Evolutionary conservation across 2,888 invertebrate species (phyloP).

Genomic region (Rhingia rostrata): DNA sequence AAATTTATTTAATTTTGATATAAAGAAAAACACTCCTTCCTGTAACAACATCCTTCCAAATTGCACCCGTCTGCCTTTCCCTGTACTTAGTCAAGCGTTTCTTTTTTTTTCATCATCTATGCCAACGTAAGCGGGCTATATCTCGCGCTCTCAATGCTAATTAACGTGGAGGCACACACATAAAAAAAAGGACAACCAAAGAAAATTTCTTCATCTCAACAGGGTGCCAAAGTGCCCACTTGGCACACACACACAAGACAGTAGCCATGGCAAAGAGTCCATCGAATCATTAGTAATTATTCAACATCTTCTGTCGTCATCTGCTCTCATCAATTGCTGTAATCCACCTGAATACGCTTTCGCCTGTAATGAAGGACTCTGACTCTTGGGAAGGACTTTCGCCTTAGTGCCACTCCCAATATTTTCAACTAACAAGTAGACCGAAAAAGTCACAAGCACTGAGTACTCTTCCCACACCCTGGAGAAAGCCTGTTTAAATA

Average conservation of each 20-base stretch:
- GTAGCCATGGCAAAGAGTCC: constrained; percentile 53
- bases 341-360: constrained; percentile 43
- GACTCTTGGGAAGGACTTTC: constrained; percentile 19
- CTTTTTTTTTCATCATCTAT: constrained; percentile 29
- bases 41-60: constrained; percentile 27
- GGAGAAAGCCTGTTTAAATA: constrained; percentile 61
- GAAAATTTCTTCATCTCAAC: background rate
- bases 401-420: constrained; percentile 48
- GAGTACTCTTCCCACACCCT: constrained; percentile 1
- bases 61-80: constrained; percentile 16
- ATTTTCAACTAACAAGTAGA: constrained; percentile 52
- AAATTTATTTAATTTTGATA: constrained; percentile 22
- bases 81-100: constrained; percentile 27
- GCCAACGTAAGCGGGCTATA: constrained; percentile 14
- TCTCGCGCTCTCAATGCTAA: constrained; percentile 62
- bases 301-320: constrained; percentile 49
- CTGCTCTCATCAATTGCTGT: constrained; percentile 56
- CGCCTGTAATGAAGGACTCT: constrained; percentile 21
- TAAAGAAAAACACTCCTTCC: constrained; percentile 17
- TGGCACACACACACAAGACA: constrained; percentile 24
- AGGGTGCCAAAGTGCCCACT: constrained; percentile 26
- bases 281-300: constrained; percentile 69
- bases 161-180: constrained; percentile 62
- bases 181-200: constrained; percentile 11
- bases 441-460: constrained; percentile 48